Conservation (phyloP, 2,888 invertebrate genomes). For the Abrostola triplasia region DNA sequence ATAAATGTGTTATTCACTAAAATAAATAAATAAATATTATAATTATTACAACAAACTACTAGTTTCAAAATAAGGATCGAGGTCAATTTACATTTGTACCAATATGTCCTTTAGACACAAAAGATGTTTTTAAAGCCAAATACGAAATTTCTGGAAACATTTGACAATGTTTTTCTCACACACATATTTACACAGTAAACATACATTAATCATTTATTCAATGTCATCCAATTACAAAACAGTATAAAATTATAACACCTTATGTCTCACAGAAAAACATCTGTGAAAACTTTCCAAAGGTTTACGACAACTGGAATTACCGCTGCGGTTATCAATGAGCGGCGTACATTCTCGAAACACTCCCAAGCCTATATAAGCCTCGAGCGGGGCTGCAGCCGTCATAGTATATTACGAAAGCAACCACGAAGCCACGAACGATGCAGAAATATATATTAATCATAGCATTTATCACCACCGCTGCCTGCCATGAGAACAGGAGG, state of each 20-base stretch:
- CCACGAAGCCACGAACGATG: conserved; percentile 74
- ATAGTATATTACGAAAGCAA: conserved; percentile 67
- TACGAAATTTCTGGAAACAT: background rate
- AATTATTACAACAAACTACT: too few species aligned
- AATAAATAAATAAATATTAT: too few species aligned
- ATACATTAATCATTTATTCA: conserved; percentile 9
- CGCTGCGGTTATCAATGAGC: conserved; percentile 78
- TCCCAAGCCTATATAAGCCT: conserved; percentile 80
- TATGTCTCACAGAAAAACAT: conserved; percentile 27
- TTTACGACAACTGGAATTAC: conserved; percentile 75
- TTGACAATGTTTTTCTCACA: background rate
- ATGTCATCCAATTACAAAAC: conserved; percentile 20
- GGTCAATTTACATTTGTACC: too few species aligned
- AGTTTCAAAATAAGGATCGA: too few species aligned
- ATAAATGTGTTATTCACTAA: too few species aligned
- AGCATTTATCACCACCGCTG: conserved; percentile 63
- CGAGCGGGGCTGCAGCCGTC: conserved; percentile 59
- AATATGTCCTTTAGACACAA: too few species aligned
- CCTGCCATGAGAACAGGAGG: conserved; percentile 66
- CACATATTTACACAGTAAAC: background rate
- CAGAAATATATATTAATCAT: conserved; percentile 70
- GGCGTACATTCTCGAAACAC: conserved; percentile 82
- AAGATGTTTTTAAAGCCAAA: conserved; percentile 5
- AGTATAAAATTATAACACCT: conserved; percentile 11
- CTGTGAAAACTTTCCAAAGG: conserved; percentile 66